These are phyloP conservation scores for Dimorphilus gyrociliatus DNA, from an alignment of 2,888 invertebrate genomes.

Conservation along the genomic window DNA sequence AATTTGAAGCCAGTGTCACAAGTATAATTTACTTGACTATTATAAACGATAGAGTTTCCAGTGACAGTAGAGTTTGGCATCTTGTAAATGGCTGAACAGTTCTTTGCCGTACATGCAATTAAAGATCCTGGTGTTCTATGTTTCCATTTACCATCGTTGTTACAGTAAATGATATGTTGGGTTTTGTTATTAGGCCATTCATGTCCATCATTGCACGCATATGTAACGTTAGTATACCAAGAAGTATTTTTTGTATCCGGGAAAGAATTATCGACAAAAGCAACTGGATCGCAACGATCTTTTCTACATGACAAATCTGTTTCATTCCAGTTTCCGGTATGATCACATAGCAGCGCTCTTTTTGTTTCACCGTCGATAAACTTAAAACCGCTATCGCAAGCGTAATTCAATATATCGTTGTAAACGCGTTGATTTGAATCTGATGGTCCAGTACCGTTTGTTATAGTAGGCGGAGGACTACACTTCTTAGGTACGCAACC, in stretches of 20 bases:
- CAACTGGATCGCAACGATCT: constrained; percentile 11
- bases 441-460: constrained; percentile 4
- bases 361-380: constrained; percentile 9
- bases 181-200: constrained; percentile 7
- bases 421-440: constrained; percentile 7
- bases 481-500: neutral
- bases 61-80: constrained; percentile 7
- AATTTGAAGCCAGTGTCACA: constrained; percentile 10
- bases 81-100: constrained; percentile 5
- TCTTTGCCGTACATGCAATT: constrained; percentile 8
- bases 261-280: constrained; percentile 3
- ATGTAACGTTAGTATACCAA: constrained; percentile 10
- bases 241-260: constrained; percentile 9
- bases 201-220: constrained; percentile 9
- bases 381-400: constrained; percentile 8
- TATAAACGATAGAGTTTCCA: constrained; percentile 5
- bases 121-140: neutral
- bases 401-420: constrained; percentile 6
- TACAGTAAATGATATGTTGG: constrained; percentile 6
- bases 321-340: constrained; percentile 10
- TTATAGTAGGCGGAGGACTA: constrained; percentile 3
- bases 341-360: constrained; percentile 9
- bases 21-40: constrained; percentile 7
- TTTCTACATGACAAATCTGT: constrained; percentile 10
- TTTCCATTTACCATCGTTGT: constrained; percentile 8